Base-by-base conservation (phyloP, 2,113 vertebrate genomes). In the Nerophis lumbriciformis region DNA sequence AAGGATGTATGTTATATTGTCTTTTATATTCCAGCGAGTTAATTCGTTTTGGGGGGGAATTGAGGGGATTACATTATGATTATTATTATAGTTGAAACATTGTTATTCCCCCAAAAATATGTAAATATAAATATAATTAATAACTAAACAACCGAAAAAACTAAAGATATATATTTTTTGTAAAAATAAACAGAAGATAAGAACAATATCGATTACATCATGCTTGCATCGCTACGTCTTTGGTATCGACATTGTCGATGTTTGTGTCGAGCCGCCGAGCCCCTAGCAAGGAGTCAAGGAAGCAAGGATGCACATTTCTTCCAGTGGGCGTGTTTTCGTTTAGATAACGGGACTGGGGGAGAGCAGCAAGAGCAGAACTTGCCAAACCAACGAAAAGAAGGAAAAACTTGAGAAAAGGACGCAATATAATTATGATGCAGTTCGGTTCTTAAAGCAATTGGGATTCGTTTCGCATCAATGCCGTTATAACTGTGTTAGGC, bases 241-340 rank as follows among this genome's bases (percentile, higher is more conserved):
- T 28, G 28, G 28, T 28, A 28, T 3, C 21, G 3, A n/a, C 10
- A 11, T 8, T 8, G 9, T 37, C 59, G 44, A 60, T 48, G 50
- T 44, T 53, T 15, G 2, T 64, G n/a, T 7, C 9, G 50, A 37
- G 56, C 36, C 62, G 55, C 39, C 62, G 78, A 80, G 28, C 75
- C 65, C 63, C 16, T 4, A 36, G 44, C 15, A 65, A 74, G 70
- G 65, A 71, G 69, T 76, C 69, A 67, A 52, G 38, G 63, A 71
- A 64, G 71, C 67, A 67, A 52, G 38, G 63, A 72, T 66, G 71
- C 69, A 21, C n/a, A 44, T 61, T 39, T 2, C 48, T 37, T 6
- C 5, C 37, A 21, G 72, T 69, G 79, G 85, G 86, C 78, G 86
- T 87, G 86, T 73, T 70, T 80, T 79, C 36, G 5, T 60, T 12